Evolutionary conservation across 2,888 invertebrate genomes (phyloP).

Genomic region (Drosophila paracracens): DNA sequence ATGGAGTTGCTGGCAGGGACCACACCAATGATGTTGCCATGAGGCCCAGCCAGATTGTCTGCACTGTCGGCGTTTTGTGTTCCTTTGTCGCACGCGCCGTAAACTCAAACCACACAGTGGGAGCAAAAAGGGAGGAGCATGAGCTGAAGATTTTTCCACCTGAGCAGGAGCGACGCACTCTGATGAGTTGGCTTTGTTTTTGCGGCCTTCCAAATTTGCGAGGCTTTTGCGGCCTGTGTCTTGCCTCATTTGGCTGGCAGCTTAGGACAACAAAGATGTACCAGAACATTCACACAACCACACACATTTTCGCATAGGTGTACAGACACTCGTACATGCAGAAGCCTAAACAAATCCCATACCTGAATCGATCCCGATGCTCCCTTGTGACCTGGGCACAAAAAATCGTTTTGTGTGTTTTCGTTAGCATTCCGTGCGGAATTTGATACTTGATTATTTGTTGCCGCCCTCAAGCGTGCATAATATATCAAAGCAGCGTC

Average conservation of each 20-base stretch:
- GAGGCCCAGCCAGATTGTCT: slow-evolving; percentile 49
- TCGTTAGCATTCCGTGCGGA: slow-evolving; percentile 80
- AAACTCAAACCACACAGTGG: slow-evolving; percentile 38
- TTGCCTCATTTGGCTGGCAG: slow-evolving; percentile 73
- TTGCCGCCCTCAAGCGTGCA: slow-evolving; percentile 81
- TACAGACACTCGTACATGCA: background rate
- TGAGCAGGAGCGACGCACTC: slow-evolving; percentile 26
- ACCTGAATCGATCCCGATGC: slow-evolving; percentile 19
- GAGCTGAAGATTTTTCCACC: slow-evolving; percentile 27
- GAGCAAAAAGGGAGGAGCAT: background rate
- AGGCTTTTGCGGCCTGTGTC: slow-evolving; percentile 46
- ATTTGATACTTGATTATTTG: slow-evolving; percentile 80
- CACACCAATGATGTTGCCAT: slow-evolving; percentile 49
- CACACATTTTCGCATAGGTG: background rate
- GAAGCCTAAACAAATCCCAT: slow-evolving; percentile 33
- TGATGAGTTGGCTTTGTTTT: slow-evolving; percentile 64
- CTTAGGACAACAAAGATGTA: slow-evolving; percentile 49
- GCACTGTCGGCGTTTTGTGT: slow-evolving; percentile 52
- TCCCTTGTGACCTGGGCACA: slow-evolving; percentile 54
- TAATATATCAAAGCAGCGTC: slow-evolving; percentile 80
- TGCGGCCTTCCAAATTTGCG: slow-evolving; percentile 44
- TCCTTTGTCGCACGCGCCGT: slow-evolving; percentile 76
- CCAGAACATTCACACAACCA: slow-evolving; percentile 7
- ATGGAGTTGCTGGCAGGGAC: slow-evolving; percentile 5
- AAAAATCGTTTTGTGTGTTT: slow-evolving; percentile 66